Conservation (phyloP, 2,797 vertebrate genomes). For the Pachyuromys duprasi region DNA sequence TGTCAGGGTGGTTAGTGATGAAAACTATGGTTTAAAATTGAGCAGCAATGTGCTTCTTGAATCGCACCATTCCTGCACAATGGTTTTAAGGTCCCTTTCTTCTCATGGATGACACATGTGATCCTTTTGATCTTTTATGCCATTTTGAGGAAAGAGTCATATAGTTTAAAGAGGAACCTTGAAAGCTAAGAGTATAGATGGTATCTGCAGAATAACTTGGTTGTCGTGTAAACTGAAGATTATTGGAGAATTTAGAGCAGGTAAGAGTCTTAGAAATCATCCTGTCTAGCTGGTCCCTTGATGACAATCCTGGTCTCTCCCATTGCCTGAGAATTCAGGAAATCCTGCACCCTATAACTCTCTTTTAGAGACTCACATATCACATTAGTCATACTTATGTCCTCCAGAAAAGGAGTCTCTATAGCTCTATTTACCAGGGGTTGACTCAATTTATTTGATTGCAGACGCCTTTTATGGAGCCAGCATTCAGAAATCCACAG, state of each 20-base stretch:
- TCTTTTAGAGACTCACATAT: conserved; percentile 44
- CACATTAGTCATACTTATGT: conserved; percentile 1
- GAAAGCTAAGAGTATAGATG: background rate
- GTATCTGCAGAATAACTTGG: conserved; percentile 8
- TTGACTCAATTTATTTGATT: conserved; percentile 16
- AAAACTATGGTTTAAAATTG: background rate
- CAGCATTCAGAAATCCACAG: background rate
- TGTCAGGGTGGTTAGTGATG: background rate
- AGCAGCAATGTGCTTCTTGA: background rate
- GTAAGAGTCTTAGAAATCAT: conserved; percentile 35
- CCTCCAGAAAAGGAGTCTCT: conserved; percentile 38
- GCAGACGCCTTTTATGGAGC: background rate
- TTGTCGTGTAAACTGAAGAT: background rate
- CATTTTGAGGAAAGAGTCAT: background rate
- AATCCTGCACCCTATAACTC: background rate
- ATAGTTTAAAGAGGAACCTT: conserved; percentile 33
- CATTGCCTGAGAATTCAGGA: conserved; percentile 44
- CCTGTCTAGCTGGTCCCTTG: background rate
- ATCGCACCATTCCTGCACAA: background rate
- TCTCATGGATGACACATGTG: background rate
- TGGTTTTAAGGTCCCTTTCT: background rate
- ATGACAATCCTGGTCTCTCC: background rate
- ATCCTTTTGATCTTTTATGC: background rate
- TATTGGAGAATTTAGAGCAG: conserved; percentile 32
- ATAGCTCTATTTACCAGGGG: background rate